These are phyloP conservation scores for Parauchenoglanis punctatus DNA, from an alignment of 2,797 vertebrate genomes.

Conservation along the genomic window DNA sequence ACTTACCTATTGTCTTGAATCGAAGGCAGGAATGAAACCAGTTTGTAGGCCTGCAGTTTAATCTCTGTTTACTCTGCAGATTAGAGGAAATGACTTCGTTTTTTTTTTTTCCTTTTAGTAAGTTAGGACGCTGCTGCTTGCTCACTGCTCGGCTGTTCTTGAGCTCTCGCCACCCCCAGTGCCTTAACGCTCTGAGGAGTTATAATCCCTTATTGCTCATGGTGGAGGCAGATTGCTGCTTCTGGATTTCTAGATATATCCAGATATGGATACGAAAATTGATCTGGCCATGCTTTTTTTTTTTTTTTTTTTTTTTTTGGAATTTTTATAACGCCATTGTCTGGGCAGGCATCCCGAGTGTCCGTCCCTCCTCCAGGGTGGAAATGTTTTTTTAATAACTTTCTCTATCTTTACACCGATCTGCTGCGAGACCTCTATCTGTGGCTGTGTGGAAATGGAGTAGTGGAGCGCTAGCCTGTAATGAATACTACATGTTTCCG, in stretches of 20 bases:
- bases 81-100: background rate
- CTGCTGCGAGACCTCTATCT: constrained; percentile 50
- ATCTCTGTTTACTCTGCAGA: background rate
- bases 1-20: background rate
- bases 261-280: constrained; percentile 5
- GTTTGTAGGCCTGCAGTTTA: background rate
- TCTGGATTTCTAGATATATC: constrained; percentile 8
- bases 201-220: constrained; percentile 9
- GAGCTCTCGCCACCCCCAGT: background rate
- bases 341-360: constrained; percentile 20
- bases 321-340: constrained; percentile 26
- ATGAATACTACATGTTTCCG: constrained; percentile 54
- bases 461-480: constrained; percentile 40
- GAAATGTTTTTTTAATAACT: constrained; percentile 56
- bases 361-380: constrained; percentile 36
- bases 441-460: constrained; percentile 50
- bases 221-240: constrained; percentile 7
- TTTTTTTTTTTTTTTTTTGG: background rate
- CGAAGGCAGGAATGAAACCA: background rate
- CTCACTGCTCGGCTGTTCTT: background rate
- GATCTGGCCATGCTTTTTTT: constrained; percentile 31
- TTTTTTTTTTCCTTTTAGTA: background rate
- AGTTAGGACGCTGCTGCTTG: background rate
- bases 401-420: constrained; percentile 51
- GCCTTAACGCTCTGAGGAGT: background rate